Evolutionary conservation across 2,113 vertebrate genomes (phyloP).

Genomic region (Nicator chloris): DNA sequence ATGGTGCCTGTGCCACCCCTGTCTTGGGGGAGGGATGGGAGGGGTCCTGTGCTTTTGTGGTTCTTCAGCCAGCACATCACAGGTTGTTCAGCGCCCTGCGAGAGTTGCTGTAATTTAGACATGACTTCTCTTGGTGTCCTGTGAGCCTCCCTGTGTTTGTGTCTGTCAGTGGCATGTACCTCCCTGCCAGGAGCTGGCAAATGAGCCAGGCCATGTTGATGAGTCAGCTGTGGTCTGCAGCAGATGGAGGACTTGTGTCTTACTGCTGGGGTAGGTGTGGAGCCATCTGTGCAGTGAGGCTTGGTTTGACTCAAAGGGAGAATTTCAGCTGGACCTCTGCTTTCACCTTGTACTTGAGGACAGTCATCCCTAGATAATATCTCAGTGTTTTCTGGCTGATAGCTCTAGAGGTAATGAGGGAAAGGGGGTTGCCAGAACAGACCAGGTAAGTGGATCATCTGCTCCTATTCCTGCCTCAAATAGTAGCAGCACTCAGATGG

Average conservation of each 20-base stretch:
- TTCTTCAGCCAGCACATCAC: background rate
- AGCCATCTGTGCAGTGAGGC: background rate
- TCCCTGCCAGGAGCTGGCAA: constrained; percentile 4
- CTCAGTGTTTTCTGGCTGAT: background rate
- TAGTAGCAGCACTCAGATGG: background rate
- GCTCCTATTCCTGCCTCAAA: background rate
- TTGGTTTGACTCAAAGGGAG: constrained; percentile 6
- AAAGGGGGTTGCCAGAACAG: background rate
- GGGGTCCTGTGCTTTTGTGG: background rate
- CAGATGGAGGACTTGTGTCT: constrained; percentile 44
- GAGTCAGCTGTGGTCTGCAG: constrained; percentile 29
- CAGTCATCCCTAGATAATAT: background rate
- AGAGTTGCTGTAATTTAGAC: background rate
- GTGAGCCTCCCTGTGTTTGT: background rate
- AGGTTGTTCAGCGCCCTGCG: background rate
- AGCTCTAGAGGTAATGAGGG: background rate
- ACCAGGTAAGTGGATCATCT: background rate
- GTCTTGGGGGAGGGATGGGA: background rate
- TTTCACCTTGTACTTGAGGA: background rate
- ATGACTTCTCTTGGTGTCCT: background rate
- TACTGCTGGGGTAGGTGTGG: constrained; percentile 46
- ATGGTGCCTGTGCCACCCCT: background rate
- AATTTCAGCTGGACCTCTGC: constrained; percentile 9
- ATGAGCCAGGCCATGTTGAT: background rate
- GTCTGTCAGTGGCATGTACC: background rate